phyloP scores from a whole-genome alignment of 2,113 vertebrate species.

The human (Homo sapiens) region DNA sequence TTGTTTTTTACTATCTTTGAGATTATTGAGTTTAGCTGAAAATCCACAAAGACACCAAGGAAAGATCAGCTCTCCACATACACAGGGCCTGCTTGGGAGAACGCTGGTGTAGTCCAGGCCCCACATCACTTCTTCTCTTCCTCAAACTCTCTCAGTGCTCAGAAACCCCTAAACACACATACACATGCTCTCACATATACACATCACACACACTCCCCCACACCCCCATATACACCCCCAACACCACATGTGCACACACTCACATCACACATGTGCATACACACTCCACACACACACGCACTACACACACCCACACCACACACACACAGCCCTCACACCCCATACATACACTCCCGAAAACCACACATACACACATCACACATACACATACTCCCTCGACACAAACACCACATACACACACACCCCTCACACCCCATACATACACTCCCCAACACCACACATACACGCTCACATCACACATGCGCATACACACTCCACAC shows the following conservation, averaged over 20 bases:
- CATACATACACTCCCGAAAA: neutral
- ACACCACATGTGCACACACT: no score
- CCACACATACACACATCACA: neutral
- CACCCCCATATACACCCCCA: neutral
- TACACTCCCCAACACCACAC: accelerated
- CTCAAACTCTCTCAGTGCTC: neutral
- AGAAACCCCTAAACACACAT: neutral
- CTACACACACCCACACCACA: neutral
- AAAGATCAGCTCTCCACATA: neutral
- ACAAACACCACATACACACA: no score
- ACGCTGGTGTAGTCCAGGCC: accelerated
- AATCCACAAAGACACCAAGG: neutral
- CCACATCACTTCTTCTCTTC: neutral
- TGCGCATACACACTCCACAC: neutral
- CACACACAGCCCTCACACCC: neutral
- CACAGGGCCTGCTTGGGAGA: neutral
- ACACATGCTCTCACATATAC: neutral
- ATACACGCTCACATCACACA: neutral
- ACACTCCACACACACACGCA: no score
- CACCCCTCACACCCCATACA: neutral
- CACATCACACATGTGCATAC: accelerated
- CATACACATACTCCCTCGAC: no score
- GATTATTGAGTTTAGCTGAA: neutral
- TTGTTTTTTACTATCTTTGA: neutral
- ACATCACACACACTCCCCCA: neutral